Evolutionary conservation across 2,888 invertebrate species (phyloP), one percentile per base, ranked within the genome.

Genomic region (Microctonus hyperodae): DNA sequence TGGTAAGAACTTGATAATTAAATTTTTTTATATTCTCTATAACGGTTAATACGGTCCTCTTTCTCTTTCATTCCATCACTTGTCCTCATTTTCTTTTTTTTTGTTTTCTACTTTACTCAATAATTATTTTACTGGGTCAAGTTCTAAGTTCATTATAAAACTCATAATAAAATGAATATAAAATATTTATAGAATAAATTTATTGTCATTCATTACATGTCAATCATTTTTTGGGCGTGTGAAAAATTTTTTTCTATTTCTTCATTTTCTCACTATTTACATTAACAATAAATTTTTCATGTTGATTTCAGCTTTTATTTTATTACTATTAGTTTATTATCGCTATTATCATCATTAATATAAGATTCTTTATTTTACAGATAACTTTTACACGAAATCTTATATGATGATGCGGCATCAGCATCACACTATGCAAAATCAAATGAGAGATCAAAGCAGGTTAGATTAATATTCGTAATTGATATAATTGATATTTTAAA

Each of bases 21-120:
- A 83, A 87, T 90, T 90, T 90, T 91, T 90, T 91, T 91, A 91
- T 90, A 89, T 91, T 90, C 91, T 91, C 88, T 90, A 90, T 91
- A 90, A 90, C 85, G 84, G 81, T 85, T 84, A 86, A 85, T 84
- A 85, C 84, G 86, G 86, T 16, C 22, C 25, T 64, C 16, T 28
- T 40, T 25, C 56, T 44, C 44, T 31, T 16, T 53, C 33, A 40
- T 20, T 28, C 23, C 11, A 55, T 44, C 25, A n/a, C 37, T 69
- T 58, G 69, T 65, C 63, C 69, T 66, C 67, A 70, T 58, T 69
- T 69, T 65, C 64, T 58, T 68, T 56, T 60, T 51, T 64, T 71
- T 73, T 75, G 75, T 72, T 68, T 69, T 73, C 78, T 74, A 72
- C 75, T 77, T 72, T 70, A 70, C 74, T 73, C 37, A 31, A 63